A percentile compares a stretch with the other conserved stretches of the same genome.
phyloP scores from a whole-genome alignment of 2,888 invertebrate genomes.

The Heliconius cydno region DNA sequence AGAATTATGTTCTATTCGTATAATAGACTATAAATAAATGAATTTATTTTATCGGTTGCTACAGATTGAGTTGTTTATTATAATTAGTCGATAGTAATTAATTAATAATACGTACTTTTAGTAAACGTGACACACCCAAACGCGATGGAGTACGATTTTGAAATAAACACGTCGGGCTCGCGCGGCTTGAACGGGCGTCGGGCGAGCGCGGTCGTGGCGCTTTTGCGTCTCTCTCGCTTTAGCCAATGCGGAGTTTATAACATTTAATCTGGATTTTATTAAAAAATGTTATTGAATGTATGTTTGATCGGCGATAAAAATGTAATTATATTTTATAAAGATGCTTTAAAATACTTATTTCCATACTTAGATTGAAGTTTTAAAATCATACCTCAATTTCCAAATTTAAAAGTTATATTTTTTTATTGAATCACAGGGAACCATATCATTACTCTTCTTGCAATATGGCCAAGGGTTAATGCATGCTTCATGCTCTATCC shows the following conservation, averaged over 20 bases:
- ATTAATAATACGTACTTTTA: constrained; percentile 67
- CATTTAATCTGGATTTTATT: constrained; percentile 52
- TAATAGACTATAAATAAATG: constrained; percentile 2
- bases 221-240: constrained; percentile 71
- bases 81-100: constrained; percentile 22
- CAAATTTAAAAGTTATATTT: not conserved
- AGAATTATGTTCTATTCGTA: constrained; percentile 6
- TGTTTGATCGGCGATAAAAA: not conserved
- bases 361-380: not conserved
- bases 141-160: constrained; percentile 65
- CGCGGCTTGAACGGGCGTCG: constrained; percentile 55
- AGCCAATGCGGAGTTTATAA: constrained; percentile 56
- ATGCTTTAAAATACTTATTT: not conserved
- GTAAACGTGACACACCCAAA: constrained; percentile 67
- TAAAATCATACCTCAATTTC: not conserved
- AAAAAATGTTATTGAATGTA: not conserved
- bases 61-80: not conserved
- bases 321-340: too few species aligned
- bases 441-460: too few species aligned
- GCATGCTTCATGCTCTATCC: too few species aligned
- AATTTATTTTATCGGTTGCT: not conserved
- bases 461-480: too few species aligned
- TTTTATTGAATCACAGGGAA: not conserved
- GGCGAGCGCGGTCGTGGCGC: constrained; percentile 65
- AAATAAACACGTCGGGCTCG: constrained; percentile 65